phyloP scores from a whole-genome alignment of 1,140 invertebrate genomes.

The Bicyclus anynana region DNA sequence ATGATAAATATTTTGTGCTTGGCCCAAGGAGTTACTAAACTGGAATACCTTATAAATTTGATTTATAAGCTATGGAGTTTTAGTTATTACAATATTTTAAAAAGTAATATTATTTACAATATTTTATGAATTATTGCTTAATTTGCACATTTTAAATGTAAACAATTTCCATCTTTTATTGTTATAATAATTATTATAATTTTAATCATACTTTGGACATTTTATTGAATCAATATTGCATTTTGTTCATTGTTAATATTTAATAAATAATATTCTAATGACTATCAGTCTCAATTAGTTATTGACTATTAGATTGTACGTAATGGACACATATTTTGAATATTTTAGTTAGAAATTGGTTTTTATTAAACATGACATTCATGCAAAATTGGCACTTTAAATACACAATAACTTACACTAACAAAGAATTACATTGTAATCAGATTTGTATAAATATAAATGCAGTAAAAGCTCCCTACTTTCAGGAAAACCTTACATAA shows the following conservation, averaged over 20 bases:
- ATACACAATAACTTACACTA: slow-evolving; percentile 1
- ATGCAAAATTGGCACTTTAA: slow-evolving; percentile 17
- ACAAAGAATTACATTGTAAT: background rate
- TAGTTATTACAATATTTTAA: too few relatives aligned
- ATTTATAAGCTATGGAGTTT: too few relatives aligned
- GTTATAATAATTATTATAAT: background rate
- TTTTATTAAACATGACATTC: background rate
- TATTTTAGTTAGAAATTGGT: slow-evolving; percentile 4
- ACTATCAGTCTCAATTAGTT: slow-evolving; percentile 52
- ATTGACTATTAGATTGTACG: slow-evolving; percentile 33
- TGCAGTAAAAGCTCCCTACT: background rate
- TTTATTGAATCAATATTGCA: background rate
- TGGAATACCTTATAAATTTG: too few relatives aligned
- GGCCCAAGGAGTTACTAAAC: too few relatives aligned
- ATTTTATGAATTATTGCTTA: too few relatives aligned
- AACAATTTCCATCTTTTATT: too few relatives aligned
- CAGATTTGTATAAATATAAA: background rate
- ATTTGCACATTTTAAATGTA: too few relatives aligned
- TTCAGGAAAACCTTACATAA: too few relatives aligned
- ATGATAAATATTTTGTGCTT: too few relatives aligned
- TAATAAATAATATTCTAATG: slow-evolving; percentile 31
- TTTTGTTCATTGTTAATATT: slow-evolving; percentile 4
- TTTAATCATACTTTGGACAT: background rate
- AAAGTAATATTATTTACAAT: too few relatives aligned
- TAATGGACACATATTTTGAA: slow-evolving; percentile 14